phyloP scores from a whole-genome alignment of 1,140 invertebrate genomes.

The Orius insidiosus region DNA sequence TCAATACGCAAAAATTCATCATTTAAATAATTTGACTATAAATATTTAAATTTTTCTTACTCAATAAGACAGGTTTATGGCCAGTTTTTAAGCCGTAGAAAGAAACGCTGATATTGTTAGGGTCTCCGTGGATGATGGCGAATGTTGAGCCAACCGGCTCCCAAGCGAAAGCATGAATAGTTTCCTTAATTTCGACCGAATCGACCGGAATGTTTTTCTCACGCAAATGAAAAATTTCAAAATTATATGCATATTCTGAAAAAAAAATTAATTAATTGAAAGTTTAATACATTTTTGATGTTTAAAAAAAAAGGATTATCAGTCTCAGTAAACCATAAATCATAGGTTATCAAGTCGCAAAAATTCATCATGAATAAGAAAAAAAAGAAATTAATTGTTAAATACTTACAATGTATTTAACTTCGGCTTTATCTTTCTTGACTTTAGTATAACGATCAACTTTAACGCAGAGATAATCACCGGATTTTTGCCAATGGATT shows the following conservation, averaged over 20 bases:
- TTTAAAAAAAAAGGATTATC: too few species aligned
- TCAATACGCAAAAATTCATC: neutral
- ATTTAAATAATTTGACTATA: neutral
- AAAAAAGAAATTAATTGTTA: neutral
- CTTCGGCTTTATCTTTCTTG: conserved; percentile 70
- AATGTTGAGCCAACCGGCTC: conserved; percentile 93
- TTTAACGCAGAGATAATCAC: conserved; percentile 94
- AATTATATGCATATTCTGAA: conserved; percentile 93
- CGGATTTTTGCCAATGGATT: conserved; percentile 97
- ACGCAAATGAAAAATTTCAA: conserved; percentile 96
- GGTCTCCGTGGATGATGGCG: conserved; percentile 88
- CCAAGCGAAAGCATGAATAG: conserved; percentile 94
- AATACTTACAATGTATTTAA: conserved; percentile 69
- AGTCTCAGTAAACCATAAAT: neutral
- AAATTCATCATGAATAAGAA: neutral
- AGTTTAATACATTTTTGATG: neutral
- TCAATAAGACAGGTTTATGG: conserved; percentile 69
- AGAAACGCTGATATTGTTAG: conserved; percentile 71
- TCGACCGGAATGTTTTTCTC: conserved; percentile 98
- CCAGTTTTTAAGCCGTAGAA: conserved; percentile 85
- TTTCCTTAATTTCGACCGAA: conserved; percentile 84
- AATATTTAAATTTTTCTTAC: conserved; percentile 30
- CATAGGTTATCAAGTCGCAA: neutral
- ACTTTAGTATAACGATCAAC: conserved; percentile 92
- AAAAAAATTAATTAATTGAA: conserved; percentile 18